Conservation (phyloP, 2,113 vertebrate genomes). For the Rhabdomys dilectus region DNA sequence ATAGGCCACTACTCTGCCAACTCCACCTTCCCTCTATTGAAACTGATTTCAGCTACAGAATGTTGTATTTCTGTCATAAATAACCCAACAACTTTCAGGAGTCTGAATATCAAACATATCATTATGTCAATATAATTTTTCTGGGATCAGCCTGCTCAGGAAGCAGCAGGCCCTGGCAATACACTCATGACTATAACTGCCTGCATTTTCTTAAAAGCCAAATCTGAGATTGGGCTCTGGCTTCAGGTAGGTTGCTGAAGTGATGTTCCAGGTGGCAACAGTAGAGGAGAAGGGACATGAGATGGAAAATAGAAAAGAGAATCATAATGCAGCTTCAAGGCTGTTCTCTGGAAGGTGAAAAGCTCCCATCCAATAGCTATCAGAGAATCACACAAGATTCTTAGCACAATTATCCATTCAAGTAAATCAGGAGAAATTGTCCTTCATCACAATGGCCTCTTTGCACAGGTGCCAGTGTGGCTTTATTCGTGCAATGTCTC, state of each 20-base stretch:
- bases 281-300: background rate
- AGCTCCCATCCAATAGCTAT: background rate
- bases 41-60: background rate
- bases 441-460: rapidly evolving
- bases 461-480: background rate
- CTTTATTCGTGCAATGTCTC: background rate
- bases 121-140: background rate
- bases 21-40: background rate
- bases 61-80: background rate
- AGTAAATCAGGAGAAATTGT: background rate
- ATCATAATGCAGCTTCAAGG: background rate
- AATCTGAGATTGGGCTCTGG: background rate
- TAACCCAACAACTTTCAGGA: background rate
- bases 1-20: background rate
- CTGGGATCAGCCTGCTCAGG: background rate
- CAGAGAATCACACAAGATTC: background rate
- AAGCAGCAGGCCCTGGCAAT: background rate
- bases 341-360: background rate
- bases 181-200: background rate
- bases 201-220: background rate
- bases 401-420: background rate
- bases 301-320: background rate
- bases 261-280: background rate
- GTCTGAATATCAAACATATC: background rate
- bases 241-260: background rate